These are phyloP conservation scores for Rotaria macrura DNA, from an alignment of 2,888 invertebrate species.

Conservation along the genomic window DNA sequence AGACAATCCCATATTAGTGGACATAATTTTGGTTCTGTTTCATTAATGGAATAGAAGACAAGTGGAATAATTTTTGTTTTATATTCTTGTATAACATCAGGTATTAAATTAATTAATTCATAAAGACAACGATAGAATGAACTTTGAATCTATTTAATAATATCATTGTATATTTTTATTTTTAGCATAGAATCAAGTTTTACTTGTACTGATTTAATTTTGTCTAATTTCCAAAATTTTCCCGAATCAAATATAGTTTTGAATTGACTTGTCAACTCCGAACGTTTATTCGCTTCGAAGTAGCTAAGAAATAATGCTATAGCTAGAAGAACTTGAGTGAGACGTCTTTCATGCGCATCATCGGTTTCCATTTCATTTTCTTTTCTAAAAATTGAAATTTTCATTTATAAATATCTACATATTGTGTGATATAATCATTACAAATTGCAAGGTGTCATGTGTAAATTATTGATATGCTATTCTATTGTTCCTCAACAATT, in stretches of 20 bases:
- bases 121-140: slow-evolving; percentile 57
- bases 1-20: slow-evolving; percentile 25
- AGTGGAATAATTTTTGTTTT: slow-evolving; percentile 26
- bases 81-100: background rate
- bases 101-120: background rate
- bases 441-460: too few species aligned
- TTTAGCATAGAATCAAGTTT: too few species aligned
- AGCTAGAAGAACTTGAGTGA: slow-evolving; percentile 60
- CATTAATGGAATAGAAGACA: slow-evolving; percentile 28
- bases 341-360: slow-evolving; percentile 60
- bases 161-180: background rate
- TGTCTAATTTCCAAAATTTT: slow-evolving; percentile 65
- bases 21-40: slow-evolving; percentile 23
- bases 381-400: slow-evolving; percentile 45
- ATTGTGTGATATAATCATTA: too few species aligned
- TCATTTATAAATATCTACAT: too few species aligned
- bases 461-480: too few species aligned
- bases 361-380: slow-evolving; percentile 58
- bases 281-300: slow-evolving; percentile 26
- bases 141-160: slow-evolving; percentile 41
- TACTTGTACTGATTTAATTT: slow-evolving; percentile 40
- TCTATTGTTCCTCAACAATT: too few species aligned
- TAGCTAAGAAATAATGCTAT: slow-evolving; percentile 57
- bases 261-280: slow-evolving; percentile 54
- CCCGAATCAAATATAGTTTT: slow-evolving; percentile 55